Percentiles rank a stretch among this genome's conserved stretches.
These are phyloP conservation scores for Vulpes ferrilata DNA, from an alignment of 2,113 vertebrate genomes.

Conservation along the genomic window DNA sequence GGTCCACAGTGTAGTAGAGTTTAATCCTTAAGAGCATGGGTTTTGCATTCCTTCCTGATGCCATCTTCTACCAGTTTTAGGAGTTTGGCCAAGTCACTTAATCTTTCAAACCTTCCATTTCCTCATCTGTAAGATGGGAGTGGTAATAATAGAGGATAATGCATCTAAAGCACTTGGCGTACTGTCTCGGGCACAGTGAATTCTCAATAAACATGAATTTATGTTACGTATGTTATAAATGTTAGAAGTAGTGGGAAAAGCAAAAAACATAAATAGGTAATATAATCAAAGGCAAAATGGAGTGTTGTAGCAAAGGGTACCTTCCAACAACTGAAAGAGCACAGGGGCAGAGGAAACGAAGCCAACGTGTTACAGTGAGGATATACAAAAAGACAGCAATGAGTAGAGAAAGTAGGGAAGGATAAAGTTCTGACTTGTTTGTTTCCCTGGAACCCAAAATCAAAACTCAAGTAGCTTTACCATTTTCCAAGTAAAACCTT, in stretches of 20 bases:
- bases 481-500: slow-evolving; percentile 28
- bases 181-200: neutral
- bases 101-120: neutral
- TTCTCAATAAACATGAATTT: neutral
- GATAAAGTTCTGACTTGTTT: neutral
- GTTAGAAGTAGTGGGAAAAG: neutral
- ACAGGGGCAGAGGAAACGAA: neutral
- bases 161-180: neutral
- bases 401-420: neutral
- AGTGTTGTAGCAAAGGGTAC: neutral
- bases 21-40: neutral
- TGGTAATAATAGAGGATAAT: neutral
- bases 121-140: neutral
- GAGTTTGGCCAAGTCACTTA: neutral
- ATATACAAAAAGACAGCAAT: neutral
- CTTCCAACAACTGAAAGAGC: neutral
- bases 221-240: neutral
- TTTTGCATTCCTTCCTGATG: neutral
- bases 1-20: neutral
- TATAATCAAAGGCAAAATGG: neutral
- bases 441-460: neutral
- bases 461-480: neutral
- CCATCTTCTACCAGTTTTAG: neutral
- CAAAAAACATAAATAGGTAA: neutral
- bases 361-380: neutral